A percentile compares a stretch with the other conserved stretches of the same genome.
These are phyloP conservation scores for Panagrolaimus sp. DNA, from an alignment of 1,140 invertebrate genomes.

Conservation along the genomic window DNA sequence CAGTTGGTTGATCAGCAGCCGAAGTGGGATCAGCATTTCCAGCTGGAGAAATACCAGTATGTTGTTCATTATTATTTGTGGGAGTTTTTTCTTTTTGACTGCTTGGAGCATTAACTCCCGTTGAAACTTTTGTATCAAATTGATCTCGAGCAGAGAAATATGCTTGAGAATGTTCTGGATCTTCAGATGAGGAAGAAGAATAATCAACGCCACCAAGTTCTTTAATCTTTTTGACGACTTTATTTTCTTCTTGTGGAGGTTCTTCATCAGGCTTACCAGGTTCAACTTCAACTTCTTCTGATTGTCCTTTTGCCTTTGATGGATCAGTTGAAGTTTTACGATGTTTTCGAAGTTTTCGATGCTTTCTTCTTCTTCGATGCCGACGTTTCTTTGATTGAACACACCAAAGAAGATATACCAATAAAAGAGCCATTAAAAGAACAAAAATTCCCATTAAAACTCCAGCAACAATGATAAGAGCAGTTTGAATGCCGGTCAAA, in stretches of 20 bases:
- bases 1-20: not conserved
- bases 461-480: not conserved
- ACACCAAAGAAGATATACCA: not conserved
- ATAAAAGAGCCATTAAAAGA: not conserved
- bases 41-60: not conserved
- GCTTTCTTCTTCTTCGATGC: not conserved
- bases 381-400: not conserved
- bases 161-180: constrained; percentile 5
- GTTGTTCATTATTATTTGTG: not conserved
- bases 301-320: not conserved
- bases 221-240: constrained; percentile 10
- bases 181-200: constrained; percentile 1
- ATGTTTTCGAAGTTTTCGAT: constrained; percentile 2
- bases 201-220: constrained; percentile 7
- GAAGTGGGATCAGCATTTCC: not conserved
- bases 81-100: not conserved
- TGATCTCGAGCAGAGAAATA: constrained; percentile 10
- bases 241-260: not conserved
- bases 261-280: not conserved
- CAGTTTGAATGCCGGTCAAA: not conserved
- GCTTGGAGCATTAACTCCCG: not conserved
- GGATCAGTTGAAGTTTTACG: not conserved
- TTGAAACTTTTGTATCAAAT: not conserved
- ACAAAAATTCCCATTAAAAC: not conserved
- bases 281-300: constrained; percentile 1